Evolutionary conservation across 2,797 vertebrate species (phyloP), one percentile per base, ranked within the genome.

Genomic region (Megalops cyprinoides): DNA sequence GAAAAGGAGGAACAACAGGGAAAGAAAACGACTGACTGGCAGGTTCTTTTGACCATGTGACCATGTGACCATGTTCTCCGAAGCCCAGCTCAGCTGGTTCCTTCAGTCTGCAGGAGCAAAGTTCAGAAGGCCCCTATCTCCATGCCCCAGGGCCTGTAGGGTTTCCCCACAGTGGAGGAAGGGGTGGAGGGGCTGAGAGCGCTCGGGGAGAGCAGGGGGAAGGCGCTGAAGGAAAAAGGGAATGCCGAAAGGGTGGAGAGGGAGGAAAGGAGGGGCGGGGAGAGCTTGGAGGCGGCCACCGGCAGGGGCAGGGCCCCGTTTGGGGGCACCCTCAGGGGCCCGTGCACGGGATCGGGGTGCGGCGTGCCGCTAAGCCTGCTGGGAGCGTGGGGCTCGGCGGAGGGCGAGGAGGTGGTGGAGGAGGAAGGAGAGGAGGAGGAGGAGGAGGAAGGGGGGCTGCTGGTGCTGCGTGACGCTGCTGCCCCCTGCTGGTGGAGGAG

Each of bases 91-190:
- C 94, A 92, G 92, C 93, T 94, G 93, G 91, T 88, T 78, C 56
- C 85, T 84, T 87, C 34, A 46, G 76, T 78, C 25, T 12, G 6
- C 20, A 60, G 37, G 86, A 90, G 89, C 85, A 85, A 31, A 86
- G 94, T 94, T 96, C 95, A 99, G 94, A 99, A 99, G 23, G 98
- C 98, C 77, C 97, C 98, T 55, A 99, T 99, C 92, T 99, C 98
- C 87, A 97, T 97, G 44, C 97, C 97, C 98, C 98, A 99, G 39
- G 98, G 97, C 95, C 97, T 96, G 92, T 99, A 99, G 0, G 98
- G 97, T 90, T 98, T 99, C 86, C 96, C 95, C 79, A 97, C 94
- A 49, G 88, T 79, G 88, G 89, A 79, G 4, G 95, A 89, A 39
- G 83, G 94, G 89, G 80, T 87, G 74, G 93, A 89, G 0, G 90